A percentile compares a stretch with the other conserved stretches of the same genome.
phyloP scores from a whole-genome alignment of 1,140 invertebrate species.

The Drosophila cardini region DNA sequence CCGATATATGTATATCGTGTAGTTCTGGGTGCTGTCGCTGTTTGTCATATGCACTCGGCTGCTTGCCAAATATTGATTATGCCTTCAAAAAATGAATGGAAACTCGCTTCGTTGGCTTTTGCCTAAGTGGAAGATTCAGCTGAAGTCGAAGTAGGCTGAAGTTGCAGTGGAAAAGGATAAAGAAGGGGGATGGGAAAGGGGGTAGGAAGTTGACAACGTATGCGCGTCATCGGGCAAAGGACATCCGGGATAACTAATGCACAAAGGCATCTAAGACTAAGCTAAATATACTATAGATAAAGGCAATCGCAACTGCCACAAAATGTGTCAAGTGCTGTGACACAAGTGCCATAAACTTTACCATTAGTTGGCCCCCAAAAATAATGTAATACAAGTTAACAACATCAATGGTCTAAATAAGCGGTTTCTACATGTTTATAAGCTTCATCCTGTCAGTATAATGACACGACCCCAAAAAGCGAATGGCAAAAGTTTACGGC shows the following conservation, averaged over 20 bases:
- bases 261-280: constrained; percentile 29
- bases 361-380: constrained; percentile 31
- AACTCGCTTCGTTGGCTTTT: constrained; percentile 70
- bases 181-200: neutral
- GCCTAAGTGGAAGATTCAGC: constrained; percentile 19
- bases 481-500: constrained; percentile 35
- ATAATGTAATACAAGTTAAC: constrained; percentile 52
- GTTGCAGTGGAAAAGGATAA: neutral
- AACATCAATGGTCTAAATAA: constrained; percentile 66
- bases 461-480: constrained; percentile 5
- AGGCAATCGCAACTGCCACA: constrained; percentile 4
- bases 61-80: constrained; percentile 80
- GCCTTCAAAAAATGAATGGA: constrained; percentile 76
- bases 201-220: constrained; percentile 39
- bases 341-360: constrained; percentile 17
- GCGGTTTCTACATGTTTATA: constrained; percentile 19
- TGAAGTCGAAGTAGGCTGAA: neutral
- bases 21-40: constrained; percentile 66
- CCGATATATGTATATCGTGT: constrained; percentile 40
- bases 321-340: constrained; percentile 36
- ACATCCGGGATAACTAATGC: constrained; percentile 72
- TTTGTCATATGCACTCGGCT: constrained; percentile 82
- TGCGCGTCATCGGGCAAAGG: constrained; percentile 68
- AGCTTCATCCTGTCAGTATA: constrained; percentile 12
- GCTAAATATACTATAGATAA: constrained; percentile 22